Conservation (phyloP, 2,888 invertebrate species). For the Tuta absoluta region DNA sequence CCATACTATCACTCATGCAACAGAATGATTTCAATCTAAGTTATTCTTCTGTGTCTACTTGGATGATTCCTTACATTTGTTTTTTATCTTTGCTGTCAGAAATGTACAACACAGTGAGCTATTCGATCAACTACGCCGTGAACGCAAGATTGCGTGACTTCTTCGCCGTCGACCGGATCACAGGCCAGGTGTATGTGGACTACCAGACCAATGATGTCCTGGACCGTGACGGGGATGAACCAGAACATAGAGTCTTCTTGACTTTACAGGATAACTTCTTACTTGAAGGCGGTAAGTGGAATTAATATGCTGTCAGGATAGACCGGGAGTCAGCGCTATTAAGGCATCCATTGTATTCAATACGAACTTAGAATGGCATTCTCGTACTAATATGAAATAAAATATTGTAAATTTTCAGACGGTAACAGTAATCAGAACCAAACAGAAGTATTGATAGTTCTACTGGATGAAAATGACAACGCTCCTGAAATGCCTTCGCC, state of each 20-base stretch:
- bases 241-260: conserved; percentile 70
- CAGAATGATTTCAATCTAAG: neutral
- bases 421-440: conserved; percentile 62
- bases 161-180: conserved; percentile 74
- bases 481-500: conserved; percentile 74
- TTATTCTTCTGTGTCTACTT: neutral
- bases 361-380: too few relatives aligned
- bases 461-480: conserved; percentile 84
- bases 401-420: conserved; percentile 44
- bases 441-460: conserved; percentile 66
- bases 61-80: neutral
- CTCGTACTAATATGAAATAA: neutral
- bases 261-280: conserved; percentile 79
- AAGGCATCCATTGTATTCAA: too few relatives aligned
- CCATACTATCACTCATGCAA: neutral
- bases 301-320: conserved; percentile 1
- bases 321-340: too few relatives aligned
- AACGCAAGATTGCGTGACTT: conserved; percentile 67
- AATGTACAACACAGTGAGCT: conserved; percentile 77
- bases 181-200: conserved; percentile 71
- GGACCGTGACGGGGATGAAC: conserved; percentile 76
- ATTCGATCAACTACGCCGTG: conserved; percentile 74
- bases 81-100: conserved; percentile 42
- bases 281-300: conserved; percentile 61
- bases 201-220: conserved; percentile 67